Percentiles rank a stretch among this genome's conserved stretches.
Conservation (phyloP, 2,797 vertebrate genomes). For the Sternotherus odoratus region DNA sequence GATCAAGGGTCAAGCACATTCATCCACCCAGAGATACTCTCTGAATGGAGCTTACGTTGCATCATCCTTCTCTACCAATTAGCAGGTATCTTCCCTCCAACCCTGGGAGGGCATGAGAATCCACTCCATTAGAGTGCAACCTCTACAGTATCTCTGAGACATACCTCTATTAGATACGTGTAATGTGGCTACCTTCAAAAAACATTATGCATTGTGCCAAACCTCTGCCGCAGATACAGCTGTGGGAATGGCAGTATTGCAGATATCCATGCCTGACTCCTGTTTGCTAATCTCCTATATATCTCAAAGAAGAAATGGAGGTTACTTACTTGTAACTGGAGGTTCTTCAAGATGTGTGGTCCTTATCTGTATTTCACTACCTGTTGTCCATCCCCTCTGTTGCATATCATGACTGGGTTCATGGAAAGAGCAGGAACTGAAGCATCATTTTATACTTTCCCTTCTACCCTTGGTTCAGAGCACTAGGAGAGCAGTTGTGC, state of each 20-base stretch:
- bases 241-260: too few relatives aligned
- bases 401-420: background rate
- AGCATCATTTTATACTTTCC: background rate
- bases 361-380: background rate
- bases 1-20: too few relatives aligned
- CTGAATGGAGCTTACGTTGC: too few relatives aligned
- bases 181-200: too few relatives aligned
- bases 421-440: background rate
- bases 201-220: too few relatives aligned
- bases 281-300: background rate
- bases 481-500: background rate
- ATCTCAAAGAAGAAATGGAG: background rate
- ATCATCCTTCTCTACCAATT: too few relatives aligned
- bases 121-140: background rate
- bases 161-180: too few relatives aligned
- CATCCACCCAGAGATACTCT: too few relatives aligned
- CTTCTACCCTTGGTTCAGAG: background rate
- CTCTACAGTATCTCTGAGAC: too few relatives aligned
- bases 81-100: too few relatives aligned
- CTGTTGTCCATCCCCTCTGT: background rate
- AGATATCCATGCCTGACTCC: background rate
- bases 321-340: background rate
- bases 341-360: background rate
- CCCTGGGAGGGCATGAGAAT: background rate
- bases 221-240: too few relatives aligned